These are phyloP conservation scores for western clawed frog (Xenopus tropicalis) DNA, from an alignment of 2,113 vertebrate genomes.

Conservation along the genomic window UCB_Xtro_10.0 CM004444.2:103436001-103436500, in stretches of 20 bases:
- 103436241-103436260: conserved; percentile 37
- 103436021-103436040: background rate
- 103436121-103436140: conserved; percentile 17
- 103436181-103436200: conserved; percentile 36
- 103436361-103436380: conserved; percentile 4
- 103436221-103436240: conserved; percentile 14
- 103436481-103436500: background rate
- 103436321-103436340: background rate
- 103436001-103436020: background rate
- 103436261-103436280: conserved; percentile 22
- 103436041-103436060: background rate
- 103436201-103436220: conserved; percentile 29
- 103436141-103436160: conserved; percentile 40
- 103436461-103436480: background rate
- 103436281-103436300: conserved; percentile 21
- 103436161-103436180: conserved; percentile 31
- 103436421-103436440: background rate
- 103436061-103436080: conserved; percentile 4
- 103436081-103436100: conserved; percentile 12
- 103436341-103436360: conserved; percentile 3
- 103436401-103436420: conserved; percentile 11
- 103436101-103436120: conserved; percentile 35
- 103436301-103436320: conserved; percentile 25
- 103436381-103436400: background rate
- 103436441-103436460: background rate